Base-by-base conservation (phyloP, 2,113 vertebrate species). In the Sterna hirundo region DNA sequence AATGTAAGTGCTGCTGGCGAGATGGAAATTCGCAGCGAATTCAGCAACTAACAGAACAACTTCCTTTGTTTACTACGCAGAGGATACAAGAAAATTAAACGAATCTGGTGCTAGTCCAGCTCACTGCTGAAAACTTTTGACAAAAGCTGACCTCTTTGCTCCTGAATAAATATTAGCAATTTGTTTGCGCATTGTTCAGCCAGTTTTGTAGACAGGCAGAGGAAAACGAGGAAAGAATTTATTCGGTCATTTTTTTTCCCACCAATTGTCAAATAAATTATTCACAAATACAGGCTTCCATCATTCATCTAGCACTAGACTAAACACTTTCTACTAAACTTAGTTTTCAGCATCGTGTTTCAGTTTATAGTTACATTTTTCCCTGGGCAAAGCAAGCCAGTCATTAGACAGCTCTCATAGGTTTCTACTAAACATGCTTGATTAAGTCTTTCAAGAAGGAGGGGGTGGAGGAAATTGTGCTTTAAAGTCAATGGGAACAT, bases 291-390 rank as follows among this genome's bases (percentile, higher is more conserved):
- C 93, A 97, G 79, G 93, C 91, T 97, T 94, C 96, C 96, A 93
- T 96, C 96, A 97, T 96, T 96, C 96, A 95, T 95, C 90, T 80
- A 90, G 87, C 81, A 86, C 96, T 97, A 98, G 98, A 98, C 98
- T 98, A 98, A 98, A 98, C 98, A 98, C 95, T 97, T 96, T 96
- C 94, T 92, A 94, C 94, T 95, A 96, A 96, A 95, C 96, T 94
- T 88, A 78, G 96, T 98, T 96, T 96, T 91, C 62, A 97, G 97
- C 91, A 96, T 97, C 96, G 9, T 91, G 83, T 97, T 98, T 97
- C 97, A 97, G 96, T 96, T 96, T 97, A 97, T 74, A 96, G 96
- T 93, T 97, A 93, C 88, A 83, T 95, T 97, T 97, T 98, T 97
- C 95, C 88, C 91, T 97, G 68, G 91, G 88, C 96, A 96, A 97